phyloP scores from a whole-genome alignment of 2,797 vertebrate genomes.

The Oreochromis grahami region DNA sequence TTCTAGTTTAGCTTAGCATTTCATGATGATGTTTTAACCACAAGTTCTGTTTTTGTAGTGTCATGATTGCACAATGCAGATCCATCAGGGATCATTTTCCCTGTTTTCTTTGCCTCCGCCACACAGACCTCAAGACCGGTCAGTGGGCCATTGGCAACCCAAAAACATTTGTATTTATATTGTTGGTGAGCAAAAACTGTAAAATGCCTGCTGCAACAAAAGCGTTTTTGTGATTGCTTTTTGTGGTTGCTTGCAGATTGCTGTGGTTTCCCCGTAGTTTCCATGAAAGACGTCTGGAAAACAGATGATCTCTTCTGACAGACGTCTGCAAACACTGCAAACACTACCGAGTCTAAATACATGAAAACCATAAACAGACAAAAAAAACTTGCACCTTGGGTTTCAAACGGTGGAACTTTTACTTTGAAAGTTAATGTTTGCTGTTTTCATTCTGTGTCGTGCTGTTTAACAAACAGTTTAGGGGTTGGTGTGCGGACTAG shows the following conservation, averaged over 20 bases:
- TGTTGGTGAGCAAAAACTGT: not conserved
- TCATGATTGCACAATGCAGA: too few relatives aligned
- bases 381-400: too few relatives aligned
- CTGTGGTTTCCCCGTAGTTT: not conserved
- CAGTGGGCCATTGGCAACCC: too few relatives aligned
- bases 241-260: not conserved
- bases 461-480: not conserved
- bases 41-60: too few relatives aligned
- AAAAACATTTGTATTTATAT: not conserved
- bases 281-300: not conserved
- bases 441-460: not conserved
- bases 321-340: not conserved
- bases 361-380: too few relatives aligned
- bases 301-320: too few relatives aligned
- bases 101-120: too few relatives aligned
- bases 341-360: too few relatives aligned
- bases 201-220: not conserved
- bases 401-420: not conserved
- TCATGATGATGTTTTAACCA: not conserved
- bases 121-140: too few relatives aligned
- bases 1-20: not conserved
- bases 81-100: too few relatives aligned
- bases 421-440: not conserved
- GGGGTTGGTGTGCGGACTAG: not conserved
- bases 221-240: not conserved